phyloP scores from a whole-genome alignment of 2,113 vertebrate species.

The Astur gentilis region DNA sequence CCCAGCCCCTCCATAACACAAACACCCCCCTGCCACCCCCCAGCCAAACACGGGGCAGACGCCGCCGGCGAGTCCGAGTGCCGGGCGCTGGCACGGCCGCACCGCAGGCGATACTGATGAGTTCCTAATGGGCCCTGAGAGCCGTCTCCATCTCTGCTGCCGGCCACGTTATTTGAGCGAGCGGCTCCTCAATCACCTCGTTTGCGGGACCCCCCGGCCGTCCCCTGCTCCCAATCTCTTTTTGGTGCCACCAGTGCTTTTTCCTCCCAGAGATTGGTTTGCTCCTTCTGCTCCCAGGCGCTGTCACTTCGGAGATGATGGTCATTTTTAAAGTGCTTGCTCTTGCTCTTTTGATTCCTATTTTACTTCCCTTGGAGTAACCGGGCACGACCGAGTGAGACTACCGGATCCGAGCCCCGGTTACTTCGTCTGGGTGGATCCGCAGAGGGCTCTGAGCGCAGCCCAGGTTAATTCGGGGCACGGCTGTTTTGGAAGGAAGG shows the following conservation, averaged over 20 bases:
- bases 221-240: not conserved
- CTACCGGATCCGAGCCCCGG: accelerated
- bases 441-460: not conserved
- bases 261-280: not conserved
- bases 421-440: not conserved
- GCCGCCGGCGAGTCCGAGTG: accelerated
- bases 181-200: not conserved
- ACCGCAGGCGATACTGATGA: constrained; percentile 4
- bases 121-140: constrained; percentile 52
- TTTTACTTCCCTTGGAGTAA: not conserved
- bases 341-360: not conserved
- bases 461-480: not conserved
- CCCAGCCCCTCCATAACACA: not conserved
- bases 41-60: accelerated
- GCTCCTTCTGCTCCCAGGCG: not conserved
- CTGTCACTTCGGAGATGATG: constrained; percentile 63
- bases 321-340: constrained; percentile 65
- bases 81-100: not conserved
- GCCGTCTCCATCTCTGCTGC: not conserved
- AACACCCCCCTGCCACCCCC: not conserved
- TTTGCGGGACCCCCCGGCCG: not conserved
- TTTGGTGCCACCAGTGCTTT: not conserved
- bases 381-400: not conserved
- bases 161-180: not conserved
- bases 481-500: not conserved